phyloP scores from a whole-genome alignment of 2,888 invertebrate genomes.

The Galerucella nymphaeae region DNA sequence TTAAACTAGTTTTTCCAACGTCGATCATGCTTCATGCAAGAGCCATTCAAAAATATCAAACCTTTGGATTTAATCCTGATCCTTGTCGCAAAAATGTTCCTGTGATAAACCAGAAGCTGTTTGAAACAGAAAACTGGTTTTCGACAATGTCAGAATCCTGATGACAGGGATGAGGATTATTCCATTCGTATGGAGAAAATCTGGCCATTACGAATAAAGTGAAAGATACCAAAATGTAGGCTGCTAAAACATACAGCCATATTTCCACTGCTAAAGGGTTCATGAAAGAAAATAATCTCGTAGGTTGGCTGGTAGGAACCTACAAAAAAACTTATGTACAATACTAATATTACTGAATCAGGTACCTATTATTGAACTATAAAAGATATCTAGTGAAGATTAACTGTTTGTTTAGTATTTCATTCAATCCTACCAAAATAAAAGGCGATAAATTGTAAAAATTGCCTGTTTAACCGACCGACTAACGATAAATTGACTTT shows the following conservation, averaged over 20 bases:
- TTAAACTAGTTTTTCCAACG: neutral
- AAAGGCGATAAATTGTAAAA: neutral
- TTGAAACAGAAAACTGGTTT: conserved; percentile 96
- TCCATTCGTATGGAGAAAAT: conserved; percentile 97
- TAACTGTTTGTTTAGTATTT: neutral
- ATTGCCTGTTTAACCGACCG: neutral
- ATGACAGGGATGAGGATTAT: conserved; percentile 82
- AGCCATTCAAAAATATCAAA: conserved; percentile 59
- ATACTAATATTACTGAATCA: neutral
- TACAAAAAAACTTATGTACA: conserved; percentile 60
- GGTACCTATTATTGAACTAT: no score
- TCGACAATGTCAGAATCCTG: conserved; percentile 87
- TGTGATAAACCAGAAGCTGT: conserved; percentile 91
- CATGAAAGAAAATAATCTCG: conserved; percentile 93
- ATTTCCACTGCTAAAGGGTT: conserved; percentile 96
- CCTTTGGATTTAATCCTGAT: conserved; percentile 86
- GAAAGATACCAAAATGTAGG: conserved; percentile 93
- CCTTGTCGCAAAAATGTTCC: conserved; percentile 90
- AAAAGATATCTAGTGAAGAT: no score
- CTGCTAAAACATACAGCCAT: conserved; percentile 94
- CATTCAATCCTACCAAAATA: neutral
- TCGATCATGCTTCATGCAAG: conserved; percentile 29
- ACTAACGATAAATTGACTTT: neutral
- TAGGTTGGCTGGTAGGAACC: conserved; percentile 91
- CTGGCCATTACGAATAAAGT: conserved; percentile 96